A percentile compares a stretch with the other conserved stretches of the same genome.
phyloP scores from a whole-genome alignment of 2,797 vertebrate species.

The Rhincodon typus region DNA sequence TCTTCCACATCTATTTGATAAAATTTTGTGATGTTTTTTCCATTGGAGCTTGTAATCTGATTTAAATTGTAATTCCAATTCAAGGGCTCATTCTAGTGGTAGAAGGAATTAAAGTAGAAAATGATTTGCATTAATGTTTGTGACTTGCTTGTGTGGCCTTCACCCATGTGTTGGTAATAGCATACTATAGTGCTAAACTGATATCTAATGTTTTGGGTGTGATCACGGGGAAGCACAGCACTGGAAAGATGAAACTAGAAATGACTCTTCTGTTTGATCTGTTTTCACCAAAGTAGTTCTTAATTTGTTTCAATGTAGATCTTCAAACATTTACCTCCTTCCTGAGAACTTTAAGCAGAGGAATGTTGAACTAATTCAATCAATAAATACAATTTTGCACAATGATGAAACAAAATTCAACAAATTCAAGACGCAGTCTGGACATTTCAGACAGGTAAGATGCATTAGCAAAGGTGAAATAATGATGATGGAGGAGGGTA shows the following conservation, averaged over 20 bases:
- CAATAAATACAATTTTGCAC: conserved; percentile 80
- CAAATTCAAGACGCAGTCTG: conserved; percentile 86
- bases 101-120: not conserved
- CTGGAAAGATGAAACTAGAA: not conserved
- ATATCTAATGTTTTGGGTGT: not conserved
- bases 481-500: not conserved
- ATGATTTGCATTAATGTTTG: not conserved
- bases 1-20: not conserved
- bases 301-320: conserved; percentile 47
- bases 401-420: conserved; percentile 86
- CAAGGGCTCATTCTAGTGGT: not conserved
- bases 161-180: not conserved
- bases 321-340: conserved; percentile 66
- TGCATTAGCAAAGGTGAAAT: not conserved
- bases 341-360: conserved; percentile 88
- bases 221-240: too few species aligned
- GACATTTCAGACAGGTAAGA: conserved; percentile 92
- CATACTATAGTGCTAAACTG: not conserved
- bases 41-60: not conserved
- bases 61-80: not conserved
- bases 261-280: not conserved
- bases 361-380: conserved; percentile 87
- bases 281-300: not conserved
- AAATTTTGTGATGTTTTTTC: not conserved
- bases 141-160: not conserved